phyloP scores from a whole-genome alignment of 2,113 vertebrate genomes.

The Ageneiosus marmoratus region DNA sequence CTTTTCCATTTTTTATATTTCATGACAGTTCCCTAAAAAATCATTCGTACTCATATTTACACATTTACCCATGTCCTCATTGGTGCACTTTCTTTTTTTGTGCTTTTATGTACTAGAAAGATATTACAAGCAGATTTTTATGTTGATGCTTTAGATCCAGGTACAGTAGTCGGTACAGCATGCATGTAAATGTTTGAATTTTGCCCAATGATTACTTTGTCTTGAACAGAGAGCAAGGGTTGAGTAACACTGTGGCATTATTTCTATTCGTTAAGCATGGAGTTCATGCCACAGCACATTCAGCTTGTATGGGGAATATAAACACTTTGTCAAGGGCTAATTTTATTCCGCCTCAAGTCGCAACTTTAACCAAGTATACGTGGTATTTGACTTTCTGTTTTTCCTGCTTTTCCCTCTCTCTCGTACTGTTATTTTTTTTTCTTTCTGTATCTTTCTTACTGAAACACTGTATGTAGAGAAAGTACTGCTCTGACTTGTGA shows the following conservation, averaged over 20 bases:
- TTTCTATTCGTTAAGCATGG: neutral
- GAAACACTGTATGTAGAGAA: slow-evolving; percentile 65
- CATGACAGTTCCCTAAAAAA: slow-evolving; percentile 6
- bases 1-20: neutral
- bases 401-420: neutral
- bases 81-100: slow-evolving; percentile 33
- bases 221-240: slow-evolving; percentile 28
- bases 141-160: slow-evolving; percentile 25
- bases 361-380: slow-evolving; percentile 51
- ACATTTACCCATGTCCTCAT: slow-evolving; percentile 19
- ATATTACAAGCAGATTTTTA: slow-evolving; percentile 7
- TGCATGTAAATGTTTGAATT: slow-evolving; percentile 16
- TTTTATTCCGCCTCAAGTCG: slow-evolving; percentile 32
- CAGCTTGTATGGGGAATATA: slow-evolving; percentile 28
- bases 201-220: slow-evolving; percentile 17
- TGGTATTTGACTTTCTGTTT: slow-evolving; percentile 15
- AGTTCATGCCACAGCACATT: slow-evolving; percentile 2
- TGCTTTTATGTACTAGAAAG: slow-evolving; percentile 13
- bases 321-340: slow-evolving; percentile 44
- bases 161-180: slow-evolving; percentile 18
- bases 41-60: neutral
- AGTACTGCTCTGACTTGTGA: slow-evolving; percentile 60
- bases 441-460: slow-evolving; percentile 34
- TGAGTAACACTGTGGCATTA: slow-evolving; percentile 10
- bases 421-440: neutral